phyloP scores from a whole-genome alignment of 2,113 vertebrate species.

The Erythrocercus mccallii region DNA sequence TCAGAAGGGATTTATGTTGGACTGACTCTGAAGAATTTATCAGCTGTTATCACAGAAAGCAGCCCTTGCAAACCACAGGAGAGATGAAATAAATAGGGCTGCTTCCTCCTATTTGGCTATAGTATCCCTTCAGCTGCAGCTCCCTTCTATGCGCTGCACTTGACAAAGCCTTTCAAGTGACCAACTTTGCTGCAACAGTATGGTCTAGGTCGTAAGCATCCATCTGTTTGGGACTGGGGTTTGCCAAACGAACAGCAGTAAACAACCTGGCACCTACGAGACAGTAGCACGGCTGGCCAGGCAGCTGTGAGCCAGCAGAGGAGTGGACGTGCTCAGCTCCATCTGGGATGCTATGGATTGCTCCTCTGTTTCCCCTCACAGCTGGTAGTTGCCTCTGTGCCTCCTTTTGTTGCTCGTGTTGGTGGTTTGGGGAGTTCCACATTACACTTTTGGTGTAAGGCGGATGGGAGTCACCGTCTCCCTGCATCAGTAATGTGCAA shows the following conservation, averaged over 20 bases:
- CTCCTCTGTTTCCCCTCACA: background rate
- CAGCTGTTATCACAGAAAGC: background rate
- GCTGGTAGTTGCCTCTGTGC: background rate
- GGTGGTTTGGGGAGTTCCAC: background rate
- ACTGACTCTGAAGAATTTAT: background rate
- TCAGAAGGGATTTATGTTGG: background rate
- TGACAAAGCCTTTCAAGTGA: background rate
- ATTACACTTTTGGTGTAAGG: background rate
- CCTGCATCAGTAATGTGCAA: accelerated
- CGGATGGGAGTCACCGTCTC: background rate
- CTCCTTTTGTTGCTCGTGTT: background rate
- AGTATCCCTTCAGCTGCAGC: background rate
- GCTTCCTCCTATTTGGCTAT: background rate
- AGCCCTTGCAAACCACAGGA: background rate
- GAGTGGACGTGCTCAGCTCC: background rate
- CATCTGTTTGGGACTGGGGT: background rate
- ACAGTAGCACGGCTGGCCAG: background rate
- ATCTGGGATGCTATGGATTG: background rate
- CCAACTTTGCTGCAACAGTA: background rate
- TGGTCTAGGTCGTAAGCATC: background rate
- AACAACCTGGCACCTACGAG: background rate
- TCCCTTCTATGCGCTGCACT: background rate
- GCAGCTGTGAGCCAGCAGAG: background rate
- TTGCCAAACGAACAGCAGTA: background rate
- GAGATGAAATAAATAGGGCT: background rate